These are phyloP conservation scores for Triplophysa tibetana DNA, from an alignment of 2,113 vertebrate species.

Conservation along the genomic window DNA sequence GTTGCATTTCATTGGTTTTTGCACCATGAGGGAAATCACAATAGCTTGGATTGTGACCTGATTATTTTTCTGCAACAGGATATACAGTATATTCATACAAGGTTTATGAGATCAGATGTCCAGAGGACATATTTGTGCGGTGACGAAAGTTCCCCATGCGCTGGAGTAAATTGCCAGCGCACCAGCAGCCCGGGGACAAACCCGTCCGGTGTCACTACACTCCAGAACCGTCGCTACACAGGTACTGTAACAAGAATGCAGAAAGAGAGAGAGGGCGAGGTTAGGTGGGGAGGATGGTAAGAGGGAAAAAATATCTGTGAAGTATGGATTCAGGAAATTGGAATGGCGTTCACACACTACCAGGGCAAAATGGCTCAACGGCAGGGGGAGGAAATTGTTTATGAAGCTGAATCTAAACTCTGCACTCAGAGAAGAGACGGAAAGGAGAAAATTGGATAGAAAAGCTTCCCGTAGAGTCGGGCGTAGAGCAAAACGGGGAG, in stretches of 20 bases:
- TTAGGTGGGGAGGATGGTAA: slow-evolving; percentile 23
- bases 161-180: slow-evolving; percentile 13
- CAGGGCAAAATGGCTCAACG: slow-evolving; percentile 71
- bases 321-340: slow-evolving; percentile 79
- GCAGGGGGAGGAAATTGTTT: slow-evolving; percentile 75
- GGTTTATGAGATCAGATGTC: slow-evolving; percentile 78
- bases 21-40: slow-evolving; percentile 70
- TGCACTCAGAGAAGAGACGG: slow-evolving; percentile 56
- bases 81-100: slow-evolving; percentile 62
- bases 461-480: slow-evolving; percentile 66
- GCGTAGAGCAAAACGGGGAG: slow-evolving; percentile 24
- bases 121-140: slow-evolving; percentile 57
- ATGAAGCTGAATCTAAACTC: slow-evolving; percentile 77
- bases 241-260: slow-evolving; percentile 63
- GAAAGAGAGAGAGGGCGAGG: slow-evolving; percentile 57
- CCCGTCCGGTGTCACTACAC: slow-evolving; percentile 65
- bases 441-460: slow-evolving; percentile 73
- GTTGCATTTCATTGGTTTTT: slow-evolving; percentile 64
- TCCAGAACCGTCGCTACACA: slow-evolving; percentile 74
- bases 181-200: slow-evolving; percentile 71
- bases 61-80: slow-evolving; percentile 72
- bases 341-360: slow-evolving; percentile 72
- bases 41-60: slow-evolving; percentile 71
- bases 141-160: not conserved
- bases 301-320: slow-evolving; percentile 62